Evolutionary conservation across 2,888 invertebrate genomes (phyloP), one percentile per base, ranked within the genome.

Genomic region (Galerucella calmariensis): DNA sequence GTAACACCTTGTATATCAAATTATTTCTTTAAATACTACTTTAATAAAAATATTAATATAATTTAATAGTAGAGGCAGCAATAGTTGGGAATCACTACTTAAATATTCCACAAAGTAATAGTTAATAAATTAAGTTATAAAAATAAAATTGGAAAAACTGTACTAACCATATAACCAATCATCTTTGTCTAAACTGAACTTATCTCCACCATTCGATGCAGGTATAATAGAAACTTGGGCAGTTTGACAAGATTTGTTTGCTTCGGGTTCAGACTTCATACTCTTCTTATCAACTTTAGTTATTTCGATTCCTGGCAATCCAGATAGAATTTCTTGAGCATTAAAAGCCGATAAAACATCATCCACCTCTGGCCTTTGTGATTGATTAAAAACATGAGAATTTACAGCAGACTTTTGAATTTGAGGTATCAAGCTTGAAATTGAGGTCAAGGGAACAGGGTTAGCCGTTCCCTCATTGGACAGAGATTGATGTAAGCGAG

Each of bases 401-500:
- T 56, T 72, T 9, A 20, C 44, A 44, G 71, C 78, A 6, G 82
- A 80, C 61, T 81, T 81, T 59, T 82, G 80, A 72, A 78, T 73
- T 56, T 78, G 78, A 10, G 78, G 73, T 56, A 76, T 6, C 53
- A 80, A 71, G 24, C 77, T 76, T 5, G 80, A 74, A 56, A 79
- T 77, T 11, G 79, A 68, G 59, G 77, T 75, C 44, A 78, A 67
- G n/a, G 80, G 80, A 59, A 77, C 72, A 2, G 53, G 89, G 88
- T 58, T 89, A 88, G 6, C 24, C 6, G 77, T 77, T 5, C 77
- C 72, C 1, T 82, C 83, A 72, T 80, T 81, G 20, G 80, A 77
- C 20, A 84, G 69, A 68, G 83, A 83, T 51, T 84, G 84, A 65
- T 84, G 84, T 86, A 93, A 89, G 0, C 92, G 84, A 0, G 95